Evolutionary conservation across 2,113 vertebrate species (phyloP).

Genomic region (Bufo gargarizans): DNA sequence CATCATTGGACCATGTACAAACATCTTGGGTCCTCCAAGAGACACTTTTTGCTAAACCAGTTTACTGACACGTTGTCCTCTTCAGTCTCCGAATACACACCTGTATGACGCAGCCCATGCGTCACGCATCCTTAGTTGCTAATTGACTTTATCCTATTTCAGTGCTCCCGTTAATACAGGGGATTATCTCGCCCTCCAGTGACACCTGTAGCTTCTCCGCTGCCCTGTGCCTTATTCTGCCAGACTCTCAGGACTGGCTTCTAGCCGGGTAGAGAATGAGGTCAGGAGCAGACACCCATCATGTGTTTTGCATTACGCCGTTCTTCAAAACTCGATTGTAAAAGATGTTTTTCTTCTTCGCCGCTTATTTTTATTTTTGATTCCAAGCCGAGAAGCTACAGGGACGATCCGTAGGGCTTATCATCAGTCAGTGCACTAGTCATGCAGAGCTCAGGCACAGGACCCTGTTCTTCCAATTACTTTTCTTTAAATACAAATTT

Average conservation of each 20-base stretch:
- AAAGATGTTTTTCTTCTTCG: conserved; percentile 35
- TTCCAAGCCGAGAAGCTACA: not conserved
- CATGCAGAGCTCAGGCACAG: not conserved
- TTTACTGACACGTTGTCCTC: not conserved
- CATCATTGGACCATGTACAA: no score
- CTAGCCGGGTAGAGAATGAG: conserved; percentile 25
- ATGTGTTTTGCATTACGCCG: conserved; percentile 37
- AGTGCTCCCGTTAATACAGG: not conserved
- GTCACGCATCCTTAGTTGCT: not conserved
- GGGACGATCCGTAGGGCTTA: conserved; percentile 13
- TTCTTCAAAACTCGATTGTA: conserved; percentile 37
- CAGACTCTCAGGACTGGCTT: conserved; percentile 1
- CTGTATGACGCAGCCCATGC: not conserved
- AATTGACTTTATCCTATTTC: conserved; percentile 21
- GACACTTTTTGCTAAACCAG: not conserved
- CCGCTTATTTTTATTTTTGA: conserved; percentile 41
- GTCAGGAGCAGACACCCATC: conserved; percentile 26
- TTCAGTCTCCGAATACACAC: not conserved
- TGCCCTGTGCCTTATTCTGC: not conserved
- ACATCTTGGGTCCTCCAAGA: not conserved
- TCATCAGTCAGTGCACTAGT: conserved; percentile 30
- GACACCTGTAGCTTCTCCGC: conserved; percentile 2
- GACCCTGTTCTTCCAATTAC: not conserved
- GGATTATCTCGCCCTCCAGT: conserved; percentile 13
- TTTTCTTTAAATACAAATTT: conserved; percentile 1